Conservation (phyloP, 53 echinoderm and acorn worm genomes). For the Holothuria leucospilota region DNA sequence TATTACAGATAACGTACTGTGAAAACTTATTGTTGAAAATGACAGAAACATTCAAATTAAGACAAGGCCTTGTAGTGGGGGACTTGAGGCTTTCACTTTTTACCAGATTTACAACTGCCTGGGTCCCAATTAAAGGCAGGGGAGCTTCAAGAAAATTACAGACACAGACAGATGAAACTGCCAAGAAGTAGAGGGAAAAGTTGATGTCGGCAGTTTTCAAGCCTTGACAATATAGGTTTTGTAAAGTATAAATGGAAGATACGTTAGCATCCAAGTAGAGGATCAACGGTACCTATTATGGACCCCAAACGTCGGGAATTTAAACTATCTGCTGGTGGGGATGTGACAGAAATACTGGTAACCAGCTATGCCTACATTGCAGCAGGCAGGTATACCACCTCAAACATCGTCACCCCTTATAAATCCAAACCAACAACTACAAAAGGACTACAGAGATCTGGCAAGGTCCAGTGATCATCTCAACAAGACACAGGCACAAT, state of each 20-base stretch:
- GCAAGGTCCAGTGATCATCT: slow-evolving; percentile 32
- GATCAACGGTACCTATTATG: slow-evolving; percentile 83
- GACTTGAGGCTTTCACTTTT: slow-evolving; percentile 81
- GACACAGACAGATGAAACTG: slow-evolving; percentile 83
- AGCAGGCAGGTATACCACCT: slow-evolving; percentile 84
- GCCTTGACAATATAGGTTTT: slow-evolving; percentile 67
- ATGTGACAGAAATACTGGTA: slow-evolving; percentile 83
- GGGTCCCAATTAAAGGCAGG: slow-evolving; percentile 86
- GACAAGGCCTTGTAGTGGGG: slow-evolving; percentile 75
- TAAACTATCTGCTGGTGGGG: slow-evolving; percentile 84
- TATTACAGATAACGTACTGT: neutral
- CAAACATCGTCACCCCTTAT: slow-evolving; percentile 88
- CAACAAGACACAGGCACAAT: slow-evolving; percentile 17
- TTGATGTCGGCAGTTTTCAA: slow-evolving; percentile 92
- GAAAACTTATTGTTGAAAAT: slow-evolving; percentile 42
- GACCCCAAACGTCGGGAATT: slow-evolving; percentile 95
- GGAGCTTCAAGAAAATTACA: slow-evolving; percentile 62
- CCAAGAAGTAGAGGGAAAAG: slow-evolving; percentile 75
- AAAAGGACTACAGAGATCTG: slow-evolving; percentile 72
- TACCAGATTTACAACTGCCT: slow-evolving; percentile 89
- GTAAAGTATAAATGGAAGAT: slow-evolving; percentile 96
- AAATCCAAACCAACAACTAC: slow-evolving; percentile 79
- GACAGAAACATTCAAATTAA: slow-evolving; percentile 78
- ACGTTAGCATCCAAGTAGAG: slow-evolving; percentile 86
- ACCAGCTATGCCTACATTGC: slow-evolving; percentile 73